A percentile compares a stretch with the other conserved stretches of the same genome.
phyloP scores from a whole-genome alignment of 2,113 vertebrate species.

The Cettia cetti region DNA sequence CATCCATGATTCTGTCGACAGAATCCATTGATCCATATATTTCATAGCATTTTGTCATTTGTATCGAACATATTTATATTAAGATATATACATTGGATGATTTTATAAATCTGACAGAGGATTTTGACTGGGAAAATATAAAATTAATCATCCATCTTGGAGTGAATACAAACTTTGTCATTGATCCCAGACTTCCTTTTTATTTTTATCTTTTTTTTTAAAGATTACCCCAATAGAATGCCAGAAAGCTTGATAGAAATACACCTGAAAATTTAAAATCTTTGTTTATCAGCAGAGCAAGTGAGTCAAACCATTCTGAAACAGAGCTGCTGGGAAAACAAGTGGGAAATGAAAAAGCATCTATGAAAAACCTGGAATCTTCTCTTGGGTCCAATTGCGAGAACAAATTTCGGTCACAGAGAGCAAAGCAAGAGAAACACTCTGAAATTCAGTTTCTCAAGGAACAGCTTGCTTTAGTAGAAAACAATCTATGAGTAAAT shows the following conservation, averaged over 20 bases:
- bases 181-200: not conserved
- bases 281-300: slow-evolving; percentile 73
- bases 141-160: not conserved
- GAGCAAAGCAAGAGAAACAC: slow-evolving; percentile 73
- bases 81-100: not conserved
- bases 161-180: not conserved
- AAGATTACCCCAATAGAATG: not conserved
- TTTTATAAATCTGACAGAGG: not conserved
- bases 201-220: not conserved
- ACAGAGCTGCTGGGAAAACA: slow-evolving; percentile 77
- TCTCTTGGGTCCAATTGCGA: slow-evolving; percentile 69
- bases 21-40: not conserved
- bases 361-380: slow-evolving; percentile 75
- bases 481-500: slow-evolving; percentile 76
- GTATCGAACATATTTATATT: not conserved
- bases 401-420: slow-evolving; percentile 71
- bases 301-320: slow-evolving; percentile 71
- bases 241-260: not conserved
- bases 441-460: slow-evolving; percentile 77
- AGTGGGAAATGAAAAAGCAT: slow-evolving; percentile 73
- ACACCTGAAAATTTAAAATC: not conserved
- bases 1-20: not conserved
- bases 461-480: slow-evolving; percentile 74
- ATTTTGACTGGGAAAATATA: not conserved
- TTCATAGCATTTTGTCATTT: not conserved